Conservation (phyloP, 2,888 invertebrate genomes). For the Calameuta idolon region DNA sequence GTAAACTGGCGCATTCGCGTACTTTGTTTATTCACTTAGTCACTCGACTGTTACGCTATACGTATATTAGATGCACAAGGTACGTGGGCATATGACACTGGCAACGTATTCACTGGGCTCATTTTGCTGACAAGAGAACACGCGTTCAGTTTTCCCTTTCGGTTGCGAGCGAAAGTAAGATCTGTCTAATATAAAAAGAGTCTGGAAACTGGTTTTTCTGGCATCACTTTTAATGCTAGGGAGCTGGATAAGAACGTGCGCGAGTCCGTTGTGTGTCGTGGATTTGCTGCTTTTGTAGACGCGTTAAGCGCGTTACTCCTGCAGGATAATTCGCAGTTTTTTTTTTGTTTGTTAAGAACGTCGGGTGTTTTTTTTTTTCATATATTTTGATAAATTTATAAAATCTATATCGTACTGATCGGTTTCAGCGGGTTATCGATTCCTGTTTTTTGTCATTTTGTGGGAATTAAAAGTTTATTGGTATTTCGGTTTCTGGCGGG, state of each 20-base stretch:
- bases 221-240: slow-evolving; percentile 55
- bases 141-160: slow-evolving; percentile 56
- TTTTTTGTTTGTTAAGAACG: neutral
- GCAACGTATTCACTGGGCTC: too few relatives aligned
- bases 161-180: slow-evolving; percentile 59
- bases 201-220: slow-evolving; percentile 61
- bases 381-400: too few relatives aligned
- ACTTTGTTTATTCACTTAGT: slow-evolving; percentile 6
- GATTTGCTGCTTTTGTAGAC: neutral
- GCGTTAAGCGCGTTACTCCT: neutral
- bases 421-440: too few relatives aligned
- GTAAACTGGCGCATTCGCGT: slow-evolving; percentile 11
- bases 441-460: too few relatives aligned
- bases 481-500: too few relatives aligned
- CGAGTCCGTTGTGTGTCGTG: neutral
- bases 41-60: slow-evolving; percentile 20
- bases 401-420: too few relatives aligned
- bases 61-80: too few relatives aligned
- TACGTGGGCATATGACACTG: too few relatives aligned
- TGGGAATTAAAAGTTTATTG: too few relatives aligned
- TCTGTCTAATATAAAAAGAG: slow-evolving; percentile 40
- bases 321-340: neutral
- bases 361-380: neutral
- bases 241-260: slow-evolving; percentile 30
- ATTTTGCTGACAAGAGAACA: neutral